Base-by-base conservation (phyloP, 2,113 vertebrate species). In the Oncorhynchus masou region DNA sequence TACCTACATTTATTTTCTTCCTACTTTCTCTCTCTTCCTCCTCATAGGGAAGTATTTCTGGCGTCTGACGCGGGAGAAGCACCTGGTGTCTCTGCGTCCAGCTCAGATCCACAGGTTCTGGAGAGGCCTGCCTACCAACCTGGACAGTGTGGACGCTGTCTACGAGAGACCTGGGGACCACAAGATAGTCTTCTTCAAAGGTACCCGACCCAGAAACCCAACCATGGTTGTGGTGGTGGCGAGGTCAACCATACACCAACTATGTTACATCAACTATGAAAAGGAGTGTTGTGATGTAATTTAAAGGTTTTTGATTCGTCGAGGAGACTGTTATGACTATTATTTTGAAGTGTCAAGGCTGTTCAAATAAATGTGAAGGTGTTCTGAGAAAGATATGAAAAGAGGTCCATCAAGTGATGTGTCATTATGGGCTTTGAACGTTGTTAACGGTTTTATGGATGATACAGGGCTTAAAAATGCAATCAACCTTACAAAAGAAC, bases 171-270 rank as follows among this genome's bases (percentile, higher is more conserved):
- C 94, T 4, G 94, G 90, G 0, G 97, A 99, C 83, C 98, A 99
- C 84, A 98, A 96, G 86, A 99, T 99, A 0, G 92, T 99, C 68
- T 99, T 99, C 90, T 99, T 99, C 84, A 96, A 96, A 96, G 98
- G 98, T 99, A 88, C 84, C 19, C 8, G 11, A 45, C 39, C 39
- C 39, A 45, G 39, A 45, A 45, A 45, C 39, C 39, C 49, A 54
- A 15, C 4, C 49, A 54, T 54, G 49, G 49, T 54, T 19, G 49
- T 54, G 49, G 49, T 54, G 49, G 49, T 9, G 9, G 39, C 39
- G 39, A 45, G 39, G 9, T 11, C 39, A 45, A 45, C 8, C 39
- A 45, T 45, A 45, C 11, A 45, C 34, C 34, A 39, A 39, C 34
- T 39, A 39, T 39, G 34, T 39, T 39, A 8, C 7, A 45, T 45